A percentile compares a stretch with the other conserved stretches of the same genome.
phyloP scores from a whole-genome alignment of 2,888 invertebrate genomes.

The Limnephilus rhombicus region DNA sequence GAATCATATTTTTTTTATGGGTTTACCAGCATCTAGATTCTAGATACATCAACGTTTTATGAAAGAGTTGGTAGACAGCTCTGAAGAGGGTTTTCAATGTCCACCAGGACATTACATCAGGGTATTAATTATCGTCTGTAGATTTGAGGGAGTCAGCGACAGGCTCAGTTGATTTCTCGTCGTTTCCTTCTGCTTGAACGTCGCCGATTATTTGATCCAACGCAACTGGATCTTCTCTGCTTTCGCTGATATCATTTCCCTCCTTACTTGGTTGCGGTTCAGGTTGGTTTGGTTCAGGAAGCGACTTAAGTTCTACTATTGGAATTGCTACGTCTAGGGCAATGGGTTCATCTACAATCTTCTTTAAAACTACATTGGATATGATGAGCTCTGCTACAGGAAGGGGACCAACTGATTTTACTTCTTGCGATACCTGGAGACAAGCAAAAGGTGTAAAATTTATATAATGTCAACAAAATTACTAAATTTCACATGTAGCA shows the following conservation, averaged over 20 bases:
- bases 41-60: too few relatives aligned
- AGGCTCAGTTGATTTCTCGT: neutral
- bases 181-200: neutral
- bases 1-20: too few relatives aligned
- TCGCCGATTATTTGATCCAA: constrained; percentile 19
- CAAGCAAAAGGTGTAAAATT: neutral
- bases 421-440: constrained; percentile 39
- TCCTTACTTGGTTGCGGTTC: constrained; percentile 27
- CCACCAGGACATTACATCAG: neutral
- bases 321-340: constrained; percentile 36
- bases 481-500: too few relatives aligned
- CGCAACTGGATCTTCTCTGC: neutral
- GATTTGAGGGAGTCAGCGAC: constrained; percentile 3
- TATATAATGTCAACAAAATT: neutral
- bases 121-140: neutral
- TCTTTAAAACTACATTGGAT: constrained; percentile 47
- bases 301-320: constrained; percentile 67
- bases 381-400: constrained; percentile 61
- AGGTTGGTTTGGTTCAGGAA: constrained; percentile 26
- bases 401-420: constrained; percentile 70
- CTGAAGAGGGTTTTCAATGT: too few relatives aligned
- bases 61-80: too few relatives aligned
- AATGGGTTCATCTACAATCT: constrained; percentile 40
- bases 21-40: too few relatives aligned
- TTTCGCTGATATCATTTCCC: constrained; percentile 29